Conservation (phyloP, 2,888 invertebrate genomes). For the Gibbula magus region DNA sequence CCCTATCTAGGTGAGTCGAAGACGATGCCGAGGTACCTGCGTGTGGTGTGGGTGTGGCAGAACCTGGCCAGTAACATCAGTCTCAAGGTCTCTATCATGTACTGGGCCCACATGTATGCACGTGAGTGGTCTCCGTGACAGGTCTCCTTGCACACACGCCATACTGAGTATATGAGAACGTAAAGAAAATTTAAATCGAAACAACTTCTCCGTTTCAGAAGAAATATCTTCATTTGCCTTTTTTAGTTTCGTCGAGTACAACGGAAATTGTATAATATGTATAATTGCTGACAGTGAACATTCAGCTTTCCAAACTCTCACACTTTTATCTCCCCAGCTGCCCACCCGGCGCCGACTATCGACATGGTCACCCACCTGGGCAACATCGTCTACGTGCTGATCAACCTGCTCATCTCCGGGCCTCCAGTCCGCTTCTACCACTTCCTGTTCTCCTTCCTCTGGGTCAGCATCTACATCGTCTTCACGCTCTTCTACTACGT, state of each 20-base stretch:
- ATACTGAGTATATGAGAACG: no score
- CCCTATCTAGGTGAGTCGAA: background rate
- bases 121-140: background rate
- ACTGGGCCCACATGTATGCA: slow-evolving; percentile 10
- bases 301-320: background rate
- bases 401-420: background rate
- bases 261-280: no score
- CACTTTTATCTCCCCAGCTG: background rate
- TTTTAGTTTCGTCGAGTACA: no score
- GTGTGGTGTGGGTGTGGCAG: background rate
- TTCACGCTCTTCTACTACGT: background rate
- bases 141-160: no score
- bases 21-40: background rate
- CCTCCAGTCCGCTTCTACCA: background rate
- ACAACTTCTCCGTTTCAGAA: no score
- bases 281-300: no score
- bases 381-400: no score
- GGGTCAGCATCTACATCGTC: background rate
- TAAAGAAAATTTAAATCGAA: no score
- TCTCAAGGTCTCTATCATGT: background rate
- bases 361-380: no score
- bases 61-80: background rate
- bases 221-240: no score
- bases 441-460: background rate
- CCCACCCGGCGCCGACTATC: background rate